phyloP scores from a whole-genome alignment of 2,113 vertebrate species.

The Elachura formosa region DNA sequence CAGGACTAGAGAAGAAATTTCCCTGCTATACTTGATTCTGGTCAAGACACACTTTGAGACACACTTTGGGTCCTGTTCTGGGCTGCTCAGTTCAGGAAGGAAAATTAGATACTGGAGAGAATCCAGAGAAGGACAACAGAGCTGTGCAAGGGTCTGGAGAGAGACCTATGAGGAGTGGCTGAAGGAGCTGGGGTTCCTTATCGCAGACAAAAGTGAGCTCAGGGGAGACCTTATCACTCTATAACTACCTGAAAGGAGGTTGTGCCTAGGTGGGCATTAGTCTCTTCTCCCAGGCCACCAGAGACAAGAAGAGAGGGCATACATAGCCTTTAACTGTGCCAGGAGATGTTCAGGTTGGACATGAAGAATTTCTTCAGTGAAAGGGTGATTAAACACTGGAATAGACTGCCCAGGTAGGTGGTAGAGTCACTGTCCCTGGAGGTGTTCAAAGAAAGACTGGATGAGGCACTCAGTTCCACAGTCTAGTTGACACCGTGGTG shows the following conservation, averaged over 20 bases:
- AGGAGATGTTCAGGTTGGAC: not conserved
- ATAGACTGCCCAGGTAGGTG: not conserved
- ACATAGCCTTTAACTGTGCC: not conserved
- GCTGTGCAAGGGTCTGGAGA: not conserved
- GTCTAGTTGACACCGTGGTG: not conserved
- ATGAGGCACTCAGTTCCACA: not conserved
- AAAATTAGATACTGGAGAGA: not conserved
- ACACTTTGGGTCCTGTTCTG: not conserved
- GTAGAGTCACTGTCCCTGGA: not conserved
- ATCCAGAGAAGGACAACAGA: not conserved
- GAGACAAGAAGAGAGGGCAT: not conserved
- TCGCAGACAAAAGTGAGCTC: not conserved
- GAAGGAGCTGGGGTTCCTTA: not conserved
- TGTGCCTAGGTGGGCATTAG: accelerated
- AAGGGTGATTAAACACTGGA: not conserved
- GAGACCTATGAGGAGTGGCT: not conserved
- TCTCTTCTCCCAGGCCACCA: not conserved
- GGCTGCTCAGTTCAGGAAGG: not conserved
- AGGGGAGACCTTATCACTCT: not conserved
- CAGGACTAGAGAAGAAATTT: not conserved
- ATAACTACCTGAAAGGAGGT: not conserved
- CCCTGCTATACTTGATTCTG: not conserved
- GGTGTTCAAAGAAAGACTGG: not conserved
- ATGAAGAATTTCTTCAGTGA: not conserved
- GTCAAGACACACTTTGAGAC: not conserved